A percentile compares a stretch with the other conserved stretches of the same genome.
These are phyloP conservation scores for Calidris pygmaea DNA, from an alignment of 2,113 vertebrate species.

Conservation along the genomic window DNA sequence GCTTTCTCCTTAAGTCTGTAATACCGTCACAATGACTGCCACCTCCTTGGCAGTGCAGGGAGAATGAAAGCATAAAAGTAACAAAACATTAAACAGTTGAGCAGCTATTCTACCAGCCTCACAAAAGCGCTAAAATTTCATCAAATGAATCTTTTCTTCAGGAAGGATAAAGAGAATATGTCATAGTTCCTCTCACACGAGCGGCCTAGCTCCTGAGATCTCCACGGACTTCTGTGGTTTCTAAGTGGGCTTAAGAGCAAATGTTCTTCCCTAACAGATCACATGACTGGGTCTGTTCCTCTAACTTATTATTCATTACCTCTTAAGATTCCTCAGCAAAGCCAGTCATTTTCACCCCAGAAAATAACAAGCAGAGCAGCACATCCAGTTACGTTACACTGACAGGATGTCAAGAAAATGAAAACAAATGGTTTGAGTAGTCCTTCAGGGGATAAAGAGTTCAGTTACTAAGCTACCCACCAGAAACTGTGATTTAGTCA, in stretches of 20 bases:
- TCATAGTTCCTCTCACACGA: not conserved
- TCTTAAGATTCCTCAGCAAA: slow-evolving; percentile 20
- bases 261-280: not conserved
- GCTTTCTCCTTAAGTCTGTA: not conserved
- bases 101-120: not conserved
- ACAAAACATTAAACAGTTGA: not conserved
- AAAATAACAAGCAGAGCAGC: slow-evolving; percentile 50
- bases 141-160: not conserved
- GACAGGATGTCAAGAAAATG: slow-evolving; percentile 71
- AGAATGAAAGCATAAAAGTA: not conserved
- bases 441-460: slow-evolving; percentile 61
- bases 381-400: slow-evolving; percentile 45
- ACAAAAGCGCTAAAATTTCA: not conserved
- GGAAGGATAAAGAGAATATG: not conserved
- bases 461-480: slow-evolving; percentile 65
- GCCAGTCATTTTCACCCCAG: slow-evolving; percentile 17
- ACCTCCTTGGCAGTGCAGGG: not conserved
- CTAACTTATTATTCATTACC: slow-evolving; percentile 21
- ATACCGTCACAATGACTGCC: not conserved
- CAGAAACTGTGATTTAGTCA: slow-evolving; percentile 67
- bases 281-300: not conserved
- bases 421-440: slow-evolving; percentile 71
- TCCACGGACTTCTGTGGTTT: not conserved
- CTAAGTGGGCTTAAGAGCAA: not conserved
- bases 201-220: not conserved